Conservation (phyloP, 2,888 invertebrate genomes). For the Chouioia cunea region DNA sequence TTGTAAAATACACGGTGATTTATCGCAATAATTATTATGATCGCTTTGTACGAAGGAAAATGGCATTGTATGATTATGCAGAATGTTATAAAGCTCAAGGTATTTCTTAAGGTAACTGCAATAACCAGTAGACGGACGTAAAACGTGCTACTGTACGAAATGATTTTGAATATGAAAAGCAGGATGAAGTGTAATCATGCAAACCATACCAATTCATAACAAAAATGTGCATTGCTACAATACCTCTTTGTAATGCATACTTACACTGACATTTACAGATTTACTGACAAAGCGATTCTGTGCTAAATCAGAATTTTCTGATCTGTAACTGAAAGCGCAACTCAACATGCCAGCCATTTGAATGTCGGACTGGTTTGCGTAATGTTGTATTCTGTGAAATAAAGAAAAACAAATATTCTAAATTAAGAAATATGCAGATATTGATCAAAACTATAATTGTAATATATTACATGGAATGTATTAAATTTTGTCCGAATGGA, state of each 20-base stretch:
- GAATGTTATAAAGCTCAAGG: not conserved
- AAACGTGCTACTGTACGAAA: not conserved
- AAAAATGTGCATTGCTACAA: constrained; percentile 6
- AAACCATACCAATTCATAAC: constrained; percentile 15
- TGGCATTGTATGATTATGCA: too few relatives aligned
- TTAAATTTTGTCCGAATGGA: constrained; percentile 87
- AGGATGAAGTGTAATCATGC: constrained; percentile 23
- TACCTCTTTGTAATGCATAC: constrained; percentile 53
- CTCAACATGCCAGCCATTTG: constrained; percentile 96
- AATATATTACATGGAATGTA: constrained; percentile 82
- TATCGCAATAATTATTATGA: not conserved
- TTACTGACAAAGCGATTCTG: constrained; percentile 68
- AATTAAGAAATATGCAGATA: too few relatives aligned
- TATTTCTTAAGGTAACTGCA: constrained; percentile 43
- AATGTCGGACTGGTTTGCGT: constrained; percentile 84
- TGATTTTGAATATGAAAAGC: constrained; percentile 31
- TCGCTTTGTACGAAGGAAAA: not conserved
- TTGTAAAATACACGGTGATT: not conserved
- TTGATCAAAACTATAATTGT: too few relatives aligned
- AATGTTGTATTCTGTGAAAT: constrained; percentile 80
- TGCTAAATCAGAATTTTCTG: constrained; percentile 70
- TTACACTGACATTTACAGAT: constrained; percentile 72
- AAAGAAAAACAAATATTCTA: constrained; percentile 62
- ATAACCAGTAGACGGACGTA: constrained; percentile 6
- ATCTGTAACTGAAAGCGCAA: constrained; percentile 85